phyloP scores from a whole-genome alignment of 2,797 vertebrate species.

The Paedocypris micromegethes region DNA sequence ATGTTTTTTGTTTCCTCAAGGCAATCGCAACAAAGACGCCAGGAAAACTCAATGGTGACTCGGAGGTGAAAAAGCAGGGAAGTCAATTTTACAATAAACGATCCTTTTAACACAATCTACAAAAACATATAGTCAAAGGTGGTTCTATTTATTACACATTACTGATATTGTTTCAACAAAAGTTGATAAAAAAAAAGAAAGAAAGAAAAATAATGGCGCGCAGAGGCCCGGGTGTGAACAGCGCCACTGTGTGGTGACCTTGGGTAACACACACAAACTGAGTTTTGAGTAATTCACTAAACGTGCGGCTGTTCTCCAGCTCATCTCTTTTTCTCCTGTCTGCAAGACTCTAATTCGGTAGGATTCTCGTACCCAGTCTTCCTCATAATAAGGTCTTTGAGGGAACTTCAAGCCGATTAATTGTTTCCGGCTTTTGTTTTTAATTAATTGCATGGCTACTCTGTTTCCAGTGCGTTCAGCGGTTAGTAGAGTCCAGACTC shows the following conservation, averaged over 20 bases:
- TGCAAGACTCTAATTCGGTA: constrained; percentile 60
- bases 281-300: not conserved
- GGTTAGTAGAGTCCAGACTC: constrained; percentile 11
- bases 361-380: constrained; percentile 58
- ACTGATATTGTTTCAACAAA: too few relatives aligned
- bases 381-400: constrained; percentile 59
- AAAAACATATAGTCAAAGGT: too few relatives aligned
- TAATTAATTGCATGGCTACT: constrained; percentile 75
- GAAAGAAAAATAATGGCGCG: too few relatives aligned
- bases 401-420: constrained; percentile 66
- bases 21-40: constrained; percentile 38
- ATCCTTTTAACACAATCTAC: constrained; percentile 33
- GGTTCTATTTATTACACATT: too few relatives aligned
- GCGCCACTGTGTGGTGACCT: constrained; percentile 49
- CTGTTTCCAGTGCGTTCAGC: constrained; percentile 49
- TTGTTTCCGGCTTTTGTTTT: constrained; percentile 76
- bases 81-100: constrained; percentile 34
- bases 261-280: constrained; percentile 32
- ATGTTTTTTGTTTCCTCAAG: constrained; percentile 32
- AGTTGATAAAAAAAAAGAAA: not conserved
- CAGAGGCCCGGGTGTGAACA: constrained; percentile 27
- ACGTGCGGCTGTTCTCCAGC: not conserved
- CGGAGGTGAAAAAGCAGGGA: constrained; percentile 40
- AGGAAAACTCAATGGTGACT: constrained; percentile 41
- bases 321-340: constrained; percentile 42